These are phyloP conservation scores for Monodelphis domestica DNA, from an alignment of 2,797 vertebrate genomes.

Conservation along the genomic window DNA sequence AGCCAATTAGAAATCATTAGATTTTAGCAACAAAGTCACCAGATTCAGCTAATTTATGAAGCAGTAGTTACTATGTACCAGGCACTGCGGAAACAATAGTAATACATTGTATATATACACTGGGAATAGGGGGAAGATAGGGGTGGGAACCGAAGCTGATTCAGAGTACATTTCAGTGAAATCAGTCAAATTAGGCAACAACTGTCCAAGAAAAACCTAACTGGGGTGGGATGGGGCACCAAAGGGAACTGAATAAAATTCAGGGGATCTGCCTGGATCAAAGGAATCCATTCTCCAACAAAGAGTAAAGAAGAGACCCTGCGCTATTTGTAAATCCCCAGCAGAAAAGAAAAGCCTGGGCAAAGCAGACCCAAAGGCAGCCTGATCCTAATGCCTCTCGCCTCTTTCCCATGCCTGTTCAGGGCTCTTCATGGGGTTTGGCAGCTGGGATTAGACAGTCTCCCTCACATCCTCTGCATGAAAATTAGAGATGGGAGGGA, in stretches of 20 bases:
- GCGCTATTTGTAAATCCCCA: neutral
- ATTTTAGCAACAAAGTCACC: too few relatives aligned
- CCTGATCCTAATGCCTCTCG: neutral
- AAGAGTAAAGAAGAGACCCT: neutral
- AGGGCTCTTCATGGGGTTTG: neutral
- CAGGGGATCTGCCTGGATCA: neutral
- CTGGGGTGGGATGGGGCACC: neutral
- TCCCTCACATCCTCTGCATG: neutral
- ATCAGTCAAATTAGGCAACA: neutral
- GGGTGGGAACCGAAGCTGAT: neutral
- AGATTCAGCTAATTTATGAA: too few relatives aligned
- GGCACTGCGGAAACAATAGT: too few relatives aligned
- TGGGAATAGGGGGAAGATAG: neutral
- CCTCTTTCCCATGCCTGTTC: neutral
- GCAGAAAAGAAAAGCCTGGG: neutral
- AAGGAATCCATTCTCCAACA: neutral
- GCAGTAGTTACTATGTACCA: too few relatives aligned
- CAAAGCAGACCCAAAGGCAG: neutral
- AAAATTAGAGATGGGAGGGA: conserved; percentile 28
- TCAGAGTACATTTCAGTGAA: neutral
- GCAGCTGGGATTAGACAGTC: neutral
- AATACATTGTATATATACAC: too few relatives aligned
- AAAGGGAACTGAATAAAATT: neutral
- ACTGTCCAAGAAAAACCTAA: neutral
- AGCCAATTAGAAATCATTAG: too few relatives aligned